Percentiles rank a stretch among this genome's conserved stretches.
Conservation (phyloP, 2,888 invertebrate genomes). For the Agriopis marginaria region DNA sequence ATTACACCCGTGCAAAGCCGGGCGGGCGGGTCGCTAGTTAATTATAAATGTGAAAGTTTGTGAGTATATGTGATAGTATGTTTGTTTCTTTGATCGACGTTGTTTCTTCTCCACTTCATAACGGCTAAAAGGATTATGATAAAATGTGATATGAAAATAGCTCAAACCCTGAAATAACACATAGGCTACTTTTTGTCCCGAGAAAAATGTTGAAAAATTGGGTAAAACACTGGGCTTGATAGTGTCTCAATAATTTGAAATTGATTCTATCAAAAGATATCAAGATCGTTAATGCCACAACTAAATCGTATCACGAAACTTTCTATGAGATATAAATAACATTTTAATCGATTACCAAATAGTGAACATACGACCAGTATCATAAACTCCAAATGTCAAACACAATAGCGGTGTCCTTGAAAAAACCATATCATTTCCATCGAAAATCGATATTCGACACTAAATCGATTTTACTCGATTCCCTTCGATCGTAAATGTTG, state of each 20-base stretch:
- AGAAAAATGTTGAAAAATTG: no score
- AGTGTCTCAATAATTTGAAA: neutral
- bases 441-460: slow-evolving; percentile 26
- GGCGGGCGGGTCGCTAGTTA: no score
- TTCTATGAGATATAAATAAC: slow-evolving; percentile 23
- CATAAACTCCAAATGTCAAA: slow-evolving; percentile 33
- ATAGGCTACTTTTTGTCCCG: no score
- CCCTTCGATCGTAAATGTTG: slow-evolving; percentile 40
- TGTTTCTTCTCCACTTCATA: no score
- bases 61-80: no score
- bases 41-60: no score
- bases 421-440: slow-evolving; percentile 27
- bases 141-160: no score
- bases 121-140: no score
- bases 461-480: slow-evolving; percentile 36
- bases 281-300: neutral
- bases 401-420: slow-evolving; percentile 22
- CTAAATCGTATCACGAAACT: slow-evolving; percentile 7
- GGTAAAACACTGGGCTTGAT: no score
- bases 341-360: slow-evolving; percentile 29
- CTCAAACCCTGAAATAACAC: no score
- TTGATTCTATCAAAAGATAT: neutral
- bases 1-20: no score
- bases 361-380: slow-evolving; percentile 7
- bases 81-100: no score